Conservation (phyloP, 2,797 vertebrate genomes). For the Capromys pilorides region DNA sequence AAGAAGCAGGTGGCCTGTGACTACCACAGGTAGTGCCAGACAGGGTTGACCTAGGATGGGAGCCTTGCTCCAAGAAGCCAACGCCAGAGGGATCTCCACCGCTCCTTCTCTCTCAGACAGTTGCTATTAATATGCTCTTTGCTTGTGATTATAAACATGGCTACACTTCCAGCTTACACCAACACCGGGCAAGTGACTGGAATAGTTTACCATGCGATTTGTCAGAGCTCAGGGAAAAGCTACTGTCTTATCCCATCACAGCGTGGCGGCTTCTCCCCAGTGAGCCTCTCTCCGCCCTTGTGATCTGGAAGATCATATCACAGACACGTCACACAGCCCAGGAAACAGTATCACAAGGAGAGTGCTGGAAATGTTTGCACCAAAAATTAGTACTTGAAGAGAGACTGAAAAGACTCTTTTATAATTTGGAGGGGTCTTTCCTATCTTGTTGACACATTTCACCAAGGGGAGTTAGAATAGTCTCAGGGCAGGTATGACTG, state of each 20-base stretch:
- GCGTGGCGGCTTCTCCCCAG: neutral
- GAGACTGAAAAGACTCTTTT: neutral
- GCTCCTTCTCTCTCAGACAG: slow-evolving; percentile 45
- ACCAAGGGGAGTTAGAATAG: neutral
- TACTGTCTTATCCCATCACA: neutral
- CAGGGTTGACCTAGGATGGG: slow-evolving; percentile 26
- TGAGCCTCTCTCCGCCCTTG: neutral
- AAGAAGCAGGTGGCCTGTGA: slow-evolving; percentile 36
- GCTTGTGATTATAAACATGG: slow-evolving; percentile 47
- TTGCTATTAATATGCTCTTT: slow-evolving; percentile 20
- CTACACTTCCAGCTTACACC: neutral
- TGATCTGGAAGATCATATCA: slow-evolving; percentile 20
- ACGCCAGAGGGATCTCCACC: neutral
- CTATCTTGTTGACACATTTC: neutral
- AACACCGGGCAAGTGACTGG: neutral
- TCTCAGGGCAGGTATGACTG: neutral
- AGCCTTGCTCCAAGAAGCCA: neutral
- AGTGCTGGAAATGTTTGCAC: slow-evolving; percentile 55
- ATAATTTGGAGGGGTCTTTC: neutral
- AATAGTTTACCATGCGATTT: neutral
- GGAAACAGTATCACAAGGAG: slow-evolving; percentile 41
- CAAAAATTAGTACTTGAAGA: slow-evolving; percentile 67
- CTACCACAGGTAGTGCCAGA: slow-evolving; percentile 4
- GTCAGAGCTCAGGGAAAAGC: neutral
- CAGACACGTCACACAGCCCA: slow-evolving; percentile 54